These are phyloP conservation scores for Stigmatopora argus DNA, from an alignment of 2,113 vertebrate genomes.

Conservation along the genomic window DNA sequence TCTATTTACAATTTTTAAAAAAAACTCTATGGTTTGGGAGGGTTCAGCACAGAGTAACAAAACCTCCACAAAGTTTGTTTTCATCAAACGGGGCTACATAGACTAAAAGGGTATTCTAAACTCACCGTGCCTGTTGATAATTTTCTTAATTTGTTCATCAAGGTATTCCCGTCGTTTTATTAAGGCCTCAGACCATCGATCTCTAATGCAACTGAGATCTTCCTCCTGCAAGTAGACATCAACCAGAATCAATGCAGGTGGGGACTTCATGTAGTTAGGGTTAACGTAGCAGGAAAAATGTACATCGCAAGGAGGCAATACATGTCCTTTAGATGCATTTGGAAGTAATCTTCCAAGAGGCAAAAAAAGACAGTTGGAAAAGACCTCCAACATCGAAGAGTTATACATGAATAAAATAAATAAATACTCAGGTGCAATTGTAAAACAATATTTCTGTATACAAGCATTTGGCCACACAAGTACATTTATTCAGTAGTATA, in stretches of 20 bases:
- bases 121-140: constrained; percentile 90
- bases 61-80: too few species aligned
- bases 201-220: constrained; percentile 91
- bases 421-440: not conserved
- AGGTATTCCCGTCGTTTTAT: constrained; percentile 93
- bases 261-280: constrained; percentile 3
- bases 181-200: constrained; percentile 92
- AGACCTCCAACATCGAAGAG: constrained; percentile 9
- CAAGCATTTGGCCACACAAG: constrained; percentile 5
- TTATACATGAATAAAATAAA: constrained; percentile 1
- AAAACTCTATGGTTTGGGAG: too few species aligned
- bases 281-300: constrained; percentile 1
- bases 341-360: too few species aligned
- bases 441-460: not conserved
- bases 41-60: too few species aligned
- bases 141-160: constrained; percentile 95
- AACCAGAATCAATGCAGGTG: constrained; percentile 23
- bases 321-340: constrained; percentile 8
- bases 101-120: not conserved
- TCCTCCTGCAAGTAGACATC: constrained; percentile 78
- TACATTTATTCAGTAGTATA: constrained; percentile 9
- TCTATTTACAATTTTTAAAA: too few species aligned
- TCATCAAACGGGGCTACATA: too few species aligned
- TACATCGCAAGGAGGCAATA: constrained; percentile 1
- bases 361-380: constrained; percentile 3